Percentiles rank a stretch among this genome's conserved stretches.
Evolutionary conservation across 1,140 invertebrate species (phyloP).

Genomic region (Thalassaphorura encarpata): DNA sequence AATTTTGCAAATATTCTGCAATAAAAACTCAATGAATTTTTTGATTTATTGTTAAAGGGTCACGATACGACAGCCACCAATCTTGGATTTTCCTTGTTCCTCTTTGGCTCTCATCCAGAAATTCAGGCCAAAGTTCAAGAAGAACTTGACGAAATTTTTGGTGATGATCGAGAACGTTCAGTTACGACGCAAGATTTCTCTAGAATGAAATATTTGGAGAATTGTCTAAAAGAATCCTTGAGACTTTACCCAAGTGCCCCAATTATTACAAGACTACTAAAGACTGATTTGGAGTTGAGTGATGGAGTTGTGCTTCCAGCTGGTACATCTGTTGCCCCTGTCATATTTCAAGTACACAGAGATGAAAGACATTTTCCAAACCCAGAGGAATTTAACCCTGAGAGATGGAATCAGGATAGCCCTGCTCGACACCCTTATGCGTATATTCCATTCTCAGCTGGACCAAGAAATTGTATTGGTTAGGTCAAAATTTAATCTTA

Average conservation of each 20-base stretch:
- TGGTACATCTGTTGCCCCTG: no score
- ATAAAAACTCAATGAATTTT: conserved; percentile 7
- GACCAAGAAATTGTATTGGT: conserved; percentile 26
- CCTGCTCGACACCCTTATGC: not conserved
- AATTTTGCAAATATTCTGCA: no score
- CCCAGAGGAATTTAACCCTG: not conserved
- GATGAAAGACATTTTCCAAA: not conserved
- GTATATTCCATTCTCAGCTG: conserved; percentile 1
- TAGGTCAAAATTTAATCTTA: no score
- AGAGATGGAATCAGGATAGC: not conserved
- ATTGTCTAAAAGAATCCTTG: conserved; percentile 52
- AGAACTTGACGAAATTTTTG: conserved; percentile 36
- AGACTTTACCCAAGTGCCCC: conserved; percentile 54
- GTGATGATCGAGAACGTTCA: conserved; percentile 28
- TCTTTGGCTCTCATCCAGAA: conserved; percentile 68
- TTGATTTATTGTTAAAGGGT: conserved; percentile 50
- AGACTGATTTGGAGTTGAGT: conserved; percentile 39
- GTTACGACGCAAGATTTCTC: conserved; percentile 41
- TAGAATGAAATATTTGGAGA: conserved; percentile 51
- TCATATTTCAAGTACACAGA: no score
- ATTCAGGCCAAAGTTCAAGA: conserved; percentile 31
- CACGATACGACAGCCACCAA: conserved; percentile 85
- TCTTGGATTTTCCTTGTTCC: conserved; percentile 68
- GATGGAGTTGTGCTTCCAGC: no score
- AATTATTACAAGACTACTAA: conserved; percentile 41